These are phyloP conservation scores for Zosterops lateralis DNA, from an alignment of 2,113 vertebrate genomes.

Conservation along the genomic window DNA sequence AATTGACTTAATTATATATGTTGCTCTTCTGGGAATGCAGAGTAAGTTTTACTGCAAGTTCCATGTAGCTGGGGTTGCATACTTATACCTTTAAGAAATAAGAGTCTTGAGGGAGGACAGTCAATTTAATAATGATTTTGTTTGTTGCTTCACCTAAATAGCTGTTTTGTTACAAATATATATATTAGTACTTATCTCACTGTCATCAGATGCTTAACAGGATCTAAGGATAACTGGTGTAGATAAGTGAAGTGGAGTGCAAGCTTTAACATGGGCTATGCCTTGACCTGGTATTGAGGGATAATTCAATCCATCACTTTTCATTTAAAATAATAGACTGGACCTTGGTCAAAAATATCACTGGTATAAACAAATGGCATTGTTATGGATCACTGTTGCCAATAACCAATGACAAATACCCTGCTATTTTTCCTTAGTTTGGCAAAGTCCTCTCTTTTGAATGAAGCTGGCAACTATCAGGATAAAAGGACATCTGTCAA, in stretches of 20 bases:
- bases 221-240: background rate
- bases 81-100: background rate
- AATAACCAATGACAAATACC: background rate
- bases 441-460: background rate
- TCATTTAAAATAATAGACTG: constrained; percentile 18
- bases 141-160: background rate
- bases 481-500: background rate
- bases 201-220: background rate
- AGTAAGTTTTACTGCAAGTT: background rate
- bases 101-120: background rate
- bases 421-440: background rate
- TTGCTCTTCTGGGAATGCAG: background rate
- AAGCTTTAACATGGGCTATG: background rate
- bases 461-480: background rate
- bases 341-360: background rate
- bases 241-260: background rate
- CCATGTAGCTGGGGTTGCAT: background rate
- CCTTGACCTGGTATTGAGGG: background rate
- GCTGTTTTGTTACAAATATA: background rate
- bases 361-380: background rate
- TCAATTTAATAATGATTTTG: background rate
- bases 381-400: background rate
- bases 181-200: background rate
- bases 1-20: background rate
- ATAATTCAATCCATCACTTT: background rate